Conservation (phyloP, 2,113 vertebrate species). For the Acrocephalus kingi region DNA sequence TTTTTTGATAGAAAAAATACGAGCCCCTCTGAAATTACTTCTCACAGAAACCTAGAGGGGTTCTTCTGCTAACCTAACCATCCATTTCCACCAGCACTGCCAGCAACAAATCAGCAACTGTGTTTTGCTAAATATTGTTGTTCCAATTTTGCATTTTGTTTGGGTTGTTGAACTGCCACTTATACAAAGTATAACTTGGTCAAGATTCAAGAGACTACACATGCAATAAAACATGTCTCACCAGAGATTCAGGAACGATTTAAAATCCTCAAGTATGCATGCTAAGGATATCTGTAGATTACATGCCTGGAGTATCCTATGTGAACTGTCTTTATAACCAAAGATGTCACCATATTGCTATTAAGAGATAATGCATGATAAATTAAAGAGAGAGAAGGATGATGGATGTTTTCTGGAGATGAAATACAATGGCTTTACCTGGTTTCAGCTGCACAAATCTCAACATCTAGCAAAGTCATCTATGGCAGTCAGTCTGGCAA, state of each 20-base stretch:
- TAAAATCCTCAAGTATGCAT: not conserved
- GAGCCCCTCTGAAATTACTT: not conserved
- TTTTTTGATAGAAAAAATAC: not conserved
- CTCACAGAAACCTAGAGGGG: not conserved
- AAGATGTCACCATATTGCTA: not conserved
- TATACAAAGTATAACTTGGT: not conserved
- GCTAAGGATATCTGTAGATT: not conserved
- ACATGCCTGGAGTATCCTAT: not conserved
- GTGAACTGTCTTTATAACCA: not conserved
- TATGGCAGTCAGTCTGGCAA: not conserved
- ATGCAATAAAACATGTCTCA: not conserved
- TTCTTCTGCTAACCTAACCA: not conserved
- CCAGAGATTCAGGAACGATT: not conserved
- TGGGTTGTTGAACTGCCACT: not conserved
- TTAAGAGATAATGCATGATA: not conserved
- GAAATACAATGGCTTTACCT: not conserved
- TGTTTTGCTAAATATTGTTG: not conserved
- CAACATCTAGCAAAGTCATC: not conserved
- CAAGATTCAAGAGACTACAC: not conserved
- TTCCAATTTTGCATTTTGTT: not conserved
- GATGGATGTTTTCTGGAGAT: not conserved
- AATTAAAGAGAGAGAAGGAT: not conserved
- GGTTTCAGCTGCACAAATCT: not conserved
- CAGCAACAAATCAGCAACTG: not conserved
- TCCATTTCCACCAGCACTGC: not conserved